phyloP scores from a whole-genome alignment of 2,888 invertebrate species.

The Eupithecia vulgata region DNA sequence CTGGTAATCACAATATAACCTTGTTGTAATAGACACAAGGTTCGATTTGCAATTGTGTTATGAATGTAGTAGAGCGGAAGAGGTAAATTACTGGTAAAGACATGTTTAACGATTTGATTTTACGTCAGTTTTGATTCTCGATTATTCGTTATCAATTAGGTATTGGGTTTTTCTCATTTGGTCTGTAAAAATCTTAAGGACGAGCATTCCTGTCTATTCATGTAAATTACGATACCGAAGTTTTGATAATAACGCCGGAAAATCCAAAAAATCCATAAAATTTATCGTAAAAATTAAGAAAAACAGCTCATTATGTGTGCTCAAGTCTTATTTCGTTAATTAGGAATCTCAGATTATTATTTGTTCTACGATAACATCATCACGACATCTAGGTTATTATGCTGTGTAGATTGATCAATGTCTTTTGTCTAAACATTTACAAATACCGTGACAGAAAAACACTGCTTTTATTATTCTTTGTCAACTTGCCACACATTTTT shows the following conservation, averaged over 20 bases:
- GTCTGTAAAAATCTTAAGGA: neutral
- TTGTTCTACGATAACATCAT: conserved; percentile 36
- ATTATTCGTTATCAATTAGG: neutral
- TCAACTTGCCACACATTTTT: conserved; percentile 26
- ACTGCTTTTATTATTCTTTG: conserved; percentile 33
- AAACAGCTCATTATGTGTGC: conserved; percentile 34
- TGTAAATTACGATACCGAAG: neutral
- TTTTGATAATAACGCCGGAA: neutral
- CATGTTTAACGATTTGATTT: conserved; percentile 41
- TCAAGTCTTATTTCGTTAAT: conserved; percentile 42
- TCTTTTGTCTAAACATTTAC: conserved; percentile 16
- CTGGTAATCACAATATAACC: conserved; percentile 9
- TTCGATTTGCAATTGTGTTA: conserved; percentile 47
- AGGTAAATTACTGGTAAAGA: conserved; percentile 52
- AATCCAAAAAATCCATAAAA: conserved; percentile 10
- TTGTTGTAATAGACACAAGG: conserved; percentile 7
- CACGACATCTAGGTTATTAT: conserved; percentile 30
- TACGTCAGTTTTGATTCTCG: conserved; percentile 9
- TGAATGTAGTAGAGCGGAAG: conserved; percentile 68
- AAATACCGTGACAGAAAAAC: conserved; percentile 21
- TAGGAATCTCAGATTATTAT: conserved; percentile 41
- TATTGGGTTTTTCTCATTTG: neutral
- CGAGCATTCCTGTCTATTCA: neutral
- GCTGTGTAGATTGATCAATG: conserved; percentile 33
- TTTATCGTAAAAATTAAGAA: conserved; percentile 25